A percentile compares a stretch with the other conserved stretches of the same genome.
Conservation (phyloP, 2,113 vertebrate genomes). For the Bubo bubo region DNA sequence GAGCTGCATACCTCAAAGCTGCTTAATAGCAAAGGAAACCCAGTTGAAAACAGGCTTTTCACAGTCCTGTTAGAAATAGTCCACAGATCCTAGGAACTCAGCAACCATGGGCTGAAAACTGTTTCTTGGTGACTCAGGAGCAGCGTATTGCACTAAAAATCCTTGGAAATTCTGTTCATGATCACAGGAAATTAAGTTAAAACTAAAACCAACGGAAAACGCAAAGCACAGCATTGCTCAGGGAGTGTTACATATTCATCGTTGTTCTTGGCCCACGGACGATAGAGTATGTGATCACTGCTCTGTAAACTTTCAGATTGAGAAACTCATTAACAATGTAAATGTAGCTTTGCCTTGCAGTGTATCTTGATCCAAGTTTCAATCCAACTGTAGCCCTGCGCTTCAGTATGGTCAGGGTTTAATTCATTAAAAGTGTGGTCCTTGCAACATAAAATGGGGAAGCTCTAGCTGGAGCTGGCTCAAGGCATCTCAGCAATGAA, state of each 20-base stretch:
- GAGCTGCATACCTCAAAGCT: background rate
- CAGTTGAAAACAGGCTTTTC: background rate
- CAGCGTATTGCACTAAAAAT: background rate
- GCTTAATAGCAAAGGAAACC: background rate
- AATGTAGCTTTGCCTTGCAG: background rate
- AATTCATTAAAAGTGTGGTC: background rate
- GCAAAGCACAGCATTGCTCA: background rate
- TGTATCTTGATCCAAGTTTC: background rate
- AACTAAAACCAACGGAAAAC: background rate
- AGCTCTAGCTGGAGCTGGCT: background rate
- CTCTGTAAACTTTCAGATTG: background rate
- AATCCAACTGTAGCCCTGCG: background rate
- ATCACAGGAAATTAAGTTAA: background rate
- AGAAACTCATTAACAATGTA: conserved; percentile 18
- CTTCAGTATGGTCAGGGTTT: background rate
- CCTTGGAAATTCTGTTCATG: background rate
- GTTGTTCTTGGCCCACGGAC: background rate
- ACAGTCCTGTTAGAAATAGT: background rate
- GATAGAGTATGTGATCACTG: background rate
- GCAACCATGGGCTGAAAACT: background rate
- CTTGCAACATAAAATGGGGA: background rate
- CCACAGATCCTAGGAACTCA: background rate
- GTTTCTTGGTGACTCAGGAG: background rate
- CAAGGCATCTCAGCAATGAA: background rate
- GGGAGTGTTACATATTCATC: background rate